phyloP scores from a whole-genome alignment of 2,888 invertebrate genomes.

The Brachypalpus laphriformis region DNA sequence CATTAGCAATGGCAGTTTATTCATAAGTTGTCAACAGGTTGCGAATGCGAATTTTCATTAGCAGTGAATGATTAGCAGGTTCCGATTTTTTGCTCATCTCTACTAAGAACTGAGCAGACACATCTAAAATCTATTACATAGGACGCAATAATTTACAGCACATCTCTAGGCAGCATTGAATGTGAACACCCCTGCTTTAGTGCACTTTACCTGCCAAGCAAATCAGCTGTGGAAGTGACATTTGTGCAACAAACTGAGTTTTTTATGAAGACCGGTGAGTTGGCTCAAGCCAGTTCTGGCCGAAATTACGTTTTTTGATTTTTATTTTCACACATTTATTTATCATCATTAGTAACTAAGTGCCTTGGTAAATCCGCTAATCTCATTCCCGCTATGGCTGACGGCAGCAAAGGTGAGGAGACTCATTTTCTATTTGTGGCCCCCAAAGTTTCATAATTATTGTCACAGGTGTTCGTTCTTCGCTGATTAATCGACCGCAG shows the following conservation, averaged over 20 bases:
- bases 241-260: neutral
- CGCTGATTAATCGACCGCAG: slow-evolving; percentile 76
- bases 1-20: no score
- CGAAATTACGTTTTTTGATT: neutral
- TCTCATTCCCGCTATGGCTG: slow-evolving; percentile 35
- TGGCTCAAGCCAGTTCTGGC: slow-evolving; percentile 10
- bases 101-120: no score
- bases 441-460: neutral
- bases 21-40: no score
- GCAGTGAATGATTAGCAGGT: no score
- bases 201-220: slow-evolving; percentile 10
- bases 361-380: neutral
- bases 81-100: no score
- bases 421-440: neutral
- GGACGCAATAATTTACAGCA: neutral
- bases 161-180: neutral
- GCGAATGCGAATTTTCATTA: no score
- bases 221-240: slow-evolving; percentile 32
- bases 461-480: slow-evolving; percentile 37
- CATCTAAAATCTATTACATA: neutral
- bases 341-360: neutral
- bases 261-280: slow-evolving; percentile 28
- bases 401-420: slow-evolving; percentile 49
- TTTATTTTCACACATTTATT: neutral
- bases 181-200: slow-evolving; percentile 16